Percentiles rank a stretch among this genome's conserved stretches.
phyloP scores from a whole-genome alignment of 2,113 vertebrate genomes.

The Alexandromys fortis region DNA sequence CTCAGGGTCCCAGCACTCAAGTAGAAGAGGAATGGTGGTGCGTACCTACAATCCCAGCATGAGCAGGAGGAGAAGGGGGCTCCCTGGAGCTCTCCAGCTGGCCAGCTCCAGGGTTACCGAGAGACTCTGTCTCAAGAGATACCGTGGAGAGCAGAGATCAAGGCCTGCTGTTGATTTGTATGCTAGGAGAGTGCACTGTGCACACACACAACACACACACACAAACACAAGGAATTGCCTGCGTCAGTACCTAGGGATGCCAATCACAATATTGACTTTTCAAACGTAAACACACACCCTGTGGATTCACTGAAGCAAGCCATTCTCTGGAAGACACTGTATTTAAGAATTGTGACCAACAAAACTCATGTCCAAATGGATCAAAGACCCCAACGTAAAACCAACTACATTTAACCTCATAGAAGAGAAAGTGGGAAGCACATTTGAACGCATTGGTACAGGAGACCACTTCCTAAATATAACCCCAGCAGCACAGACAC shows the following conservation, averaged over 20 bases:
- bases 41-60: neutral
- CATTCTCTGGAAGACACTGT: neutral
- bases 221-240: neutral
- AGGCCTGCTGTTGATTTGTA: neutral
- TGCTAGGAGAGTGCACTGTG: neutral
- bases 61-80: neutral
- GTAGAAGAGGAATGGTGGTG: neutral
- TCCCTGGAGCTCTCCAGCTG: too few relatives aligned
- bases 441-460: too few relatives aligned
- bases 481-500: too few relatives aligned
- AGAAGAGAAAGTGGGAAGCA: too few relatives aligned
- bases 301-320: neutral
- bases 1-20: neutral
- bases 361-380: too few relatives aligned
- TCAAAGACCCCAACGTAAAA: too few relatives aligned
- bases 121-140: neutral
- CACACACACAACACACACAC: neutral
- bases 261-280: neutral
- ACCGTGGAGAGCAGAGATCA: neutral
- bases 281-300: slow-evolving; percentile 5
- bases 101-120: too few relatives aligned
- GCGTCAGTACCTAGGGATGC: neutral
- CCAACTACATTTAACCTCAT: too few relatives aligned
- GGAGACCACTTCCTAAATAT: too few relatives aligned
- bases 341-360: neutral